A percentile compares a stretch with the other conserved stretches of the same genome.
Evolutionary conservation across 2,113 vertebrate genomes (phyloP).

Genomic region (Nyctibius bracteatus): DNA sequence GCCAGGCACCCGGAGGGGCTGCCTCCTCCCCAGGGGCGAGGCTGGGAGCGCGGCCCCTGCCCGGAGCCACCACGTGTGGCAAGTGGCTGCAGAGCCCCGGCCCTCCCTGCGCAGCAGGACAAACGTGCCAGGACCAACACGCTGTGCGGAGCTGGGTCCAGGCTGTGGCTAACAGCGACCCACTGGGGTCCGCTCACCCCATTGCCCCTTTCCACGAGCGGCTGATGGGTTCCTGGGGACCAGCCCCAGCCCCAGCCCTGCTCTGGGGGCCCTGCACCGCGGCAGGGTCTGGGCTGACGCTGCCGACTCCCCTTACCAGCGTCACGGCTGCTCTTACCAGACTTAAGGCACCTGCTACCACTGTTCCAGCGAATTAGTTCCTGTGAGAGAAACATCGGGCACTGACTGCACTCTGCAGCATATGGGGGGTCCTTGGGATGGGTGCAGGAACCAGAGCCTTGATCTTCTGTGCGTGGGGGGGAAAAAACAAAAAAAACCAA

Average conservation of each 20-base stretch:
- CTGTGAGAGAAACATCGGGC: fast-evolving
- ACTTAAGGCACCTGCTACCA: background rate
- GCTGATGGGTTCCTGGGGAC: fast-evolving
- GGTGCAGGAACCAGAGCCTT: background rate
- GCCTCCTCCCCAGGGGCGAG: too few species aligned
- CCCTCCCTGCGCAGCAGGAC: fast-evolving
- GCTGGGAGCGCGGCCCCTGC: background rate
- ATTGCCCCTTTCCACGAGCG: fast-evolving
- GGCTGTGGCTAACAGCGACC: background rate
- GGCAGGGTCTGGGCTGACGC: fast-evolving
- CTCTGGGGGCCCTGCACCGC: fast-evolving
- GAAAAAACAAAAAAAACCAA: fast-evolving
- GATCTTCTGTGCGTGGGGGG: background rate
- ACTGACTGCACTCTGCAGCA: fast-evolving
- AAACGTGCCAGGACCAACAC: fast-evolving
- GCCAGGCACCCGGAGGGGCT: background rate
- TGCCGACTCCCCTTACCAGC: background rate
- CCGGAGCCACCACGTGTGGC: fast-evolving
- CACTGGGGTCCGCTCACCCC: fast-evolving
- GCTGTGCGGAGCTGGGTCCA: fast-evolving
- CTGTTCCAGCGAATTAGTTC: background rate
- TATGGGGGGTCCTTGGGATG: fast-evolving
- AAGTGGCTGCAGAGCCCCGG: background rate
- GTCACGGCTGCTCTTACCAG: background rate
- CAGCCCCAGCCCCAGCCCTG: background rate